phyloP scores from a whole-genome alignment of 2,888 invertebrate genomes.

The Agonopterix alstromeriana region DNA sequence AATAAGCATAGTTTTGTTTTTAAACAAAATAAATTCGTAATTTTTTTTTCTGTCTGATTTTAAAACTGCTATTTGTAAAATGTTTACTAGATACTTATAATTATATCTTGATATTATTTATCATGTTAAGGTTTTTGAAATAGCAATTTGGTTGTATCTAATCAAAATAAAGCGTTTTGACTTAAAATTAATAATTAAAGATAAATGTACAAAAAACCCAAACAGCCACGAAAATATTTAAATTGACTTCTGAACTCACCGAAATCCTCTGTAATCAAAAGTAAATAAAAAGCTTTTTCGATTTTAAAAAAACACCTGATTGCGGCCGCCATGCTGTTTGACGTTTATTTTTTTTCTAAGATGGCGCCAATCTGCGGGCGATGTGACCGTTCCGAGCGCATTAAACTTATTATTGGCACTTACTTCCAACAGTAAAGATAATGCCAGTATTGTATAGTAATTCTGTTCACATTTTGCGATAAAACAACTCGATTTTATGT shows the following conservation, averaged over 20 bases:
- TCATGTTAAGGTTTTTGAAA: no score
- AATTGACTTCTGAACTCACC: not conserved
- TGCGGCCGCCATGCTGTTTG: constrained; percentile 27
- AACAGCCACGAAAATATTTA: not conserved
- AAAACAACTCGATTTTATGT: constrained; percentile 60
- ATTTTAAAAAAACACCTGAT: constrained; percentile 13
- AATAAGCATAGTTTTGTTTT: no score
- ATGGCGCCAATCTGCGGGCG: constrained; percentile 45
- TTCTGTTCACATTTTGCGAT: constrained; percentile 61
- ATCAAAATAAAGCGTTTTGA: no score
- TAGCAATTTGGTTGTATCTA: no score
- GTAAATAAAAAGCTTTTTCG: constrained; percentile 2
- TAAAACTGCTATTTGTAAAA: not conserved
- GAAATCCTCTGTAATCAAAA: not conserved
- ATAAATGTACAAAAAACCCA: no score
- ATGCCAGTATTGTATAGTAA: constrained; percentile 59
- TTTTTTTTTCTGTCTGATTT: not conserved
- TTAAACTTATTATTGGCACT: constrained; percentile 68
- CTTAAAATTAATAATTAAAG: no score
- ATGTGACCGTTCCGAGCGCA: constrained; percentile 34
- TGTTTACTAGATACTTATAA: no score
- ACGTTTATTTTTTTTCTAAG: constrained; percentile 40
- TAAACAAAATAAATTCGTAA: not conserved
- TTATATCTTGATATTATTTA: no score
- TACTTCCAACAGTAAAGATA: constrained; percentile 62